These are phyloP conservation scores for Oreochromis mossambicus DNA, from an alignment of 2,797 vertebrate species.

Conservation along the genomic window DNA sequence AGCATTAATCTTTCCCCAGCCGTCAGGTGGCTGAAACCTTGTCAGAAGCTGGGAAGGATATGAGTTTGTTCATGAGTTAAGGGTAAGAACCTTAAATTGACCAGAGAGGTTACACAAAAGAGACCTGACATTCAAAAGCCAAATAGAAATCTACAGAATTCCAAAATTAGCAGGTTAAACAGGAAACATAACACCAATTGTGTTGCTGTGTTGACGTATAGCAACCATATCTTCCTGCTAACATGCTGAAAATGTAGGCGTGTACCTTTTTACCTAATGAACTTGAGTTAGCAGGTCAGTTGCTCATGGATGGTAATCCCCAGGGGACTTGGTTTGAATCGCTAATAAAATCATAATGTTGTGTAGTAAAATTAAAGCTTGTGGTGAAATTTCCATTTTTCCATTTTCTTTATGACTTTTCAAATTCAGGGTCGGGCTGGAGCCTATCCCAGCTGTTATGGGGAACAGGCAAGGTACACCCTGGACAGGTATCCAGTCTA, in stretches of 20 bases:
- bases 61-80: fast-evolving
- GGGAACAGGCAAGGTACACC: not conserved
- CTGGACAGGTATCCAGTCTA: not conserved
- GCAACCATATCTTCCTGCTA: too few species aligned
- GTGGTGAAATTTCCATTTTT: not conserved
- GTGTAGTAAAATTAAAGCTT: too few species aligned
- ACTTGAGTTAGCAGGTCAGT: not conserved
- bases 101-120: not conserved
- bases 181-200: not conserved
- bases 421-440: not conserved
- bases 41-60: not conserved
- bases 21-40: not conserved
- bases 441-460: not conserved
- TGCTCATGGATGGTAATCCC: too few species aligned
- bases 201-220: not conserved
- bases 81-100: not conserved
- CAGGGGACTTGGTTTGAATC: too few species aligned
- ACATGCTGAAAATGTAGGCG: not conserved
- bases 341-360: not conserved
- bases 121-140: not conserved
- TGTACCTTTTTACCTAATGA: not conserved
- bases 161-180: not conserved
- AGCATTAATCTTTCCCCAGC: not conserved
- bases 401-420: not conserved
- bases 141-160: not conserved